A percentile compares a stretch with the other conserved stretches of the same genome.
Evolutionary conservation across 2,113 vertebrate genomes (phyloP).

Genomic region (Eptesicus fuscus): DNA sequence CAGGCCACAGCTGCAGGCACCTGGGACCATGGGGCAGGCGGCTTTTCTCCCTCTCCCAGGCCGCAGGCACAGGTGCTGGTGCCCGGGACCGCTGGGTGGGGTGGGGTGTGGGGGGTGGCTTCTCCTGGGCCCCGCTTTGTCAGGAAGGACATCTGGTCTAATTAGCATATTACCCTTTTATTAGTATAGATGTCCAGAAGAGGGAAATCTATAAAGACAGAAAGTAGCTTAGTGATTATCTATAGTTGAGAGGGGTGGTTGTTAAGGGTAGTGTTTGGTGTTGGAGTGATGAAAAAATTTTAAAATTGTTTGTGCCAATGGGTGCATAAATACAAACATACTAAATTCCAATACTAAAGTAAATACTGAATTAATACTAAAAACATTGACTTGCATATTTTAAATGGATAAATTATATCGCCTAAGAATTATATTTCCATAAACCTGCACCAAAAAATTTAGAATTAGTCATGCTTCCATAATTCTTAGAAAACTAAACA

Average conservation of each 20-base stretch:
- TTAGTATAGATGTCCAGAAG: neutral
- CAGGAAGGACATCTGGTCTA: too few relatives aligned
- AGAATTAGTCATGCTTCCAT: neutral
- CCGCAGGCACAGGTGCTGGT: too few relatives aligned
- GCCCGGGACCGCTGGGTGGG: too few relatives aligned
- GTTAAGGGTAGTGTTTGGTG: neutral
- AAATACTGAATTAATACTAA: neutral
- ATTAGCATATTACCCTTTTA: too few relatives aligned
- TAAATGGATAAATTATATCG: neutral
- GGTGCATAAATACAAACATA: neutral
- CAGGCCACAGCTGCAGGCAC: too few relatives aligned
- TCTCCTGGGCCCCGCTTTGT: too few relatives aligned
- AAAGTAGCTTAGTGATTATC: neutral
- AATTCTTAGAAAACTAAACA: neutral
- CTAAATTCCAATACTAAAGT: neutral
- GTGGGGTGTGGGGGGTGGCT: too few relatives aligned
- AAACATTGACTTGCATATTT: neutral
- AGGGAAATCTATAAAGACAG: neutral
- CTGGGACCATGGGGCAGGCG: too few relatives aligned
- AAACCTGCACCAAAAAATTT: neutral
- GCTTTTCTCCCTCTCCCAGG: too few relatives aligned
- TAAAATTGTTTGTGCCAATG: neutral
- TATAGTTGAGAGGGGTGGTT: neutral
- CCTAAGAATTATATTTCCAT: neutral
- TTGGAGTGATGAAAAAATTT: neutral